Conservation (phyloP, 2,888 invertebrate species). For the Idaea biselata region DNA sequence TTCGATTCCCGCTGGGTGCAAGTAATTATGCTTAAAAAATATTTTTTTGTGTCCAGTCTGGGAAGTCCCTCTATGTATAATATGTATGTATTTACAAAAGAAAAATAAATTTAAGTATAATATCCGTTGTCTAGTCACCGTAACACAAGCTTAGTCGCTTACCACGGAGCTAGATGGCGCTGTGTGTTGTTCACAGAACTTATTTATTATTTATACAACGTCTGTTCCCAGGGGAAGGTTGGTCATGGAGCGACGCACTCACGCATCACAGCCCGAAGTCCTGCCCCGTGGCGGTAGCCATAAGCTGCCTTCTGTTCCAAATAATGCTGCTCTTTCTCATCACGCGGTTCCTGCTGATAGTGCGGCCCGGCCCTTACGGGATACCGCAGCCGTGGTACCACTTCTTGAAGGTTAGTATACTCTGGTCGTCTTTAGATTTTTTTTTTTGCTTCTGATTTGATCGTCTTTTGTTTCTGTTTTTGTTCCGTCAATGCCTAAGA, state of each 20-base stretch:
- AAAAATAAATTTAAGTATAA: too few relatives aligned
- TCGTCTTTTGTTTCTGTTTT: neutral
- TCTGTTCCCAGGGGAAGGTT: constrained; percentile 34
- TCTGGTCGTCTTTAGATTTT: neutral
- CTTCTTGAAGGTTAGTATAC: constrained; percentile 78
- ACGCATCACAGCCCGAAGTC: constrained; percentile 7
- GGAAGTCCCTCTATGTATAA: too few relatives aligned
- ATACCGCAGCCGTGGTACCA: constrained; percentile 84
- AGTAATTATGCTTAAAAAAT: too few relatives aligned
- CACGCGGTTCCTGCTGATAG: constrained; percentile 48
- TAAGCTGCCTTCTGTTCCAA: constrained; percentile 54
- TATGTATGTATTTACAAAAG: too few relatives aligned
- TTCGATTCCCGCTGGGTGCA: too few relatives aligned
- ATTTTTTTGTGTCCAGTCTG: too few relatives aligned
- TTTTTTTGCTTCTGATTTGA: neutral
- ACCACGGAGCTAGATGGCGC: too few relatives aligned
- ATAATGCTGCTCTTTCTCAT: constrained; percentile 29
- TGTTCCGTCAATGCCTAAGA: too few relatives aligned
- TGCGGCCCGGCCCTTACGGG: constrained; percentile 84
- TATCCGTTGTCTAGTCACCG: too few relatives aligned
- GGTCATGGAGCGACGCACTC: constrained; percentile 33
- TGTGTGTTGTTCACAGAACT: too few relatives aligned
- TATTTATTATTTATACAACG: too few relatives aligned
- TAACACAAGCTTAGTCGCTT: too few relatives aligned
- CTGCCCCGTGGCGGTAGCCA: constrained; percentile 25